Evolutionary conservation across 2,113 vertebrate species (phyloP).

Genomic region (Abramis brama): DNA sequence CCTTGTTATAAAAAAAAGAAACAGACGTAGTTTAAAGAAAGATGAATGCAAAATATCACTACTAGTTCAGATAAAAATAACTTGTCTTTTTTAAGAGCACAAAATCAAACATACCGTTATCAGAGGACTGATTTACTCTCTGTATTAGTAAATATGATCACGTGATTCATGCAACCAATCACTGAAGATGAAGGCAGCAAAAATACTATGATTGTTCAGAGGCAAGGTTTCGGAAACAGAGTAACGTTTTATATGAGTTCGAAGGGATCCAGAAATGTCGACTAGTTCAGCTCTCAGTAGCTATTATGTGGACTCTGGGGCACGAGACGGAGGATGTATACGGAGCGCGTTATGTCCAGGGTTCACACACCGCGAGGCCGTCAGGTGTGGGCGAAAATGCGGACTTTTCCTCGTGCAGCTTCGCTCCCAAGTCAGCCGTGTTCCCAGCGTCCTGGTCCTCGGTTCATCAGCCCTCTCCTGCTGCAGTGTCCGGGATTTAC

Average conservation of each 20-base stretch:
- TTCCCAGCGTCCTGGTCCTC: constrained; percentile 93
- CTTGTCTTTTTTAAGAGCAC: constrained; percentile 61
- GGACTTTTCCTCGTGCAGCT: constrained; percentile 94
- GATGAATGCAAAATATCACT: not conserved
- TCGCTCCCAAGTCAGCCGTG: constrained; percentile 91
- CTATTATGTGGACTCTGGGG: constrained; percentile 97
- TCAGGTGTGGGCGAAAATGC: constrained; percentile 88
- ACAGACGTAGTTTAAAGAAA: constrained; percentile 64
- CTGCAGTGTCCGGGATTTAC: constrained; percentile 89
- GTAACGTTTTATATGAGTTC: constrained; percentile 93
- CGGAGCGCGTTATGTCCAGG: constrained; percentile 88
- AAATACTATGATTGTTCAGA: constrained; percentile 97
- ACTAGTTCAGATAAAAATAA: not conserved
- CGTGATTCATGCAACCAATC: constrained; percentile 99
- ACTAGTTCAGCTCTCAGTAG: constrained; percentile 94
- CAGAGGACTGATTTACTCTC: constrained; percentile 98
- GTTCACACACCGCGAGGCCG: constrained; percentile 87
- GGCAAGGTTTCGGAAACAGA: constrained; percentile 92
- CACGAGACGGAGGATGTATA: constrained; percentile 94
- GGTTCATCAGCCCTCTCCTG: constrained; percentile 85
- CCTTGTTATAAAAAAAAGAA: constrained; percentile 69
- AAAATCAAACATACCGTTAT: constrained; percentile 72
- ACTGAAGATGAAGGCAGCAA: constrained; percentile 93
- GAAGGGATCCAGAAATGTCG: constrained; percentile 93
- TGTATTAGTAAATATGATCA: constrained; percentile 99